Evolutionary conservation across 2,113 vertebrate genomes (phyloP).

Genomic region (Anguilla japonica): DNA sequence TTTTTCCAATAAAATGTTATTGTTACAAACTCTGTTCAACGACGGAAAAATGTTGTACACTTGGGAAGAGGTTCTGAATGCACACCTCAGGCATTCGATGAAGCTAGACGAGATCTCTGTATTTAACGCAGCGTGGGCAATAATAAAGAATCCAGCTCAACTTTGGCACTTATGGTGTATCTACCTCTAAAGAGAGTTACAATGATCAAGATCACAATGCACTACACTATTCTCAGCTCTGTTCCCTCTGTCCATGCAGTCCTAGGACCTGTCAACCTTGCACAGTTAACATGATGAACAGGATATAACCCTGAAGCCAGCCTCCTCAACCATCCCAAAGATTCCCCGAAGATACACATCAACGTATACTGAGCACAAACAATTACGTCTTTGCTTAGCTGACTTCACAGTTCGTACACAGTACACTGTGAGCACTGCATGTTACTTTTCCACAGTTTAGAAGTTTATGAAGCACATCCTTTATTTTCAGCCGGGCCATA

Average conservation of each 20-base stretch:
- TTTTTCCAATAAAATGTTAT: neutral
- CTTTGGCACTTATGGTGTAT: no score
- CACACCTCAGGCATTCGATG: neutral
- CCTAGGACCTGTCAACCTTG: neutral
- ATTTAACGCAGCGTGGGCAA: neutral
- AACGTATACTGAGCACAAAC: neutral
- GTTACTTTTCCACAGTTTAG: no score
- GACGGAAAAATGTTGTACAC: neutral
- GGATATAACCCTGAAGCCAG: neutral
- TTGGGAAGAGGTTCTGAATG: neutral
- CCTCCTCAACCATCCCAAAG: neutral
- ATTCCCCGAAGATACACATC: no score
- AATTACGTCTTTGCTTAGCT: neutral
- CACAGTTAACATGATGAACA: neutral
- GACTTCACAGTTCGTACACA: no score
- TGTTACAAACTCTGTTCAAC: neutral
- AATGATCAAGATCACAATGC: neutral
- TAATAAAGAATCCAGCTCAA: neutral
- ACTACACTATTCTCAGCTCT: neutral
- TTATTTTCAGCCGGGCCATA: no score
- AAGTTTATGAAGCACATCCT: no score
- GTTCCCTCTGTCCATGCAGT: neutral
- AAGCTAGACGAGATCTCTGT: neutral
- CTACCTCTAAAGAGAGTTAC: neutral
- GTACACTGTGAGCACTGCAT: neutral